Conservation (phyloP, 2,113 vertebrate genomes). For the Ptychochromis oligacanthus region DNA sequence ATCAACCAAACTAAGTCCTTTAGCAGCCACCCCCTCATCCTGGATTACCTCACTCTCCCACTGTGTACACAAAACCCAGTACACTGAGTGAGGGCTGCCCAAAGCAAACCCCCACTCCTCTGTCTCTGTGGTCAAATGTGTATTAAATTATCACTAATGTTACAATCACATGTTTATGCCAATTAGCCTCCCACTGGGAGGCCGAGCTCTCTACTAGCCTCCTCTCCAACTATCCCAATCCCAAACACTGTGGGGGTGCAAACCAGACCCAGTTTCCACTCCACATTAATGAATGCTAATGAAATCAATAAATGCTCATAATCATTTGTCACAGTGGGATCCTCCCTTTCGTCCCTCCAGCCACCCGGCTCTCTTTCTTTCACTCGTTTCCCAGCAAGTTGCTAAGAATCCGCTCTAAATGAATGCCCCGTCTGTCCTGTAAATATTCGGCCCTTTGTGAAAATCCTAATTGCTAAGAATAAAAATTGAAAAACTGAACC, state of each 20-base stretch:
- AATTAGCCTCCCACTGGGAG: constrained; percentile 71
- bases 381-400: constrained; percentile 37
- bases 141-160: constrained; percentile 67
- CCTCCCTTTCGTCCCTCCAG: constrained; percentile 38
- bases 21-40: constrained; percentile 31
- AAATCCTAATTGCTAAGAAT: constrained; percentile 58
- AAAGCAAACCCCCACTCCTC: constrained; percentile 34
- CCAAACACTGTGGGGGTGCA: constrained; percentile 34
- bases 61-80: constrained; percentile 65
- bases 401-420: constrained; percentile 46
- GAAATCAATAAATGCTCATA: constrained; percentile 80
- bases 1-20: constrained; percentile 83
- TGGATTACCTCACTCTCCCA: constrained; percentile 59
- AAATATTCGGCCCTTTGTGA: constrained; percentile 64
- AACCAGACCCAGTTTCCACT: constrained; percentile 6
- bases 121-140: constrained; percentile 40
- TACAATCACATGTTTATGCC: constrained; percentile 66
- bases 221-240: neutral
- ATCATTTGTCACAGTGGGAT: constrained; percentile 75
- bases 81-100: constrained; percentile 23
- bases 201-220: constrained; percentile 31
- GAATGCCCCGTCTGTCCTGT: constrained; percentile 59
- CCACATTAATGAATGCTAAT: constrained; percentile 76
- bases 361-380: constrained; percentile 22
- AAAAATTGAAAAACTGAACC: constrained; percentile 8